Base-by-base conservation (phyloP, 2,797 vertebrate species). In the Remorina albescens region DNA sequence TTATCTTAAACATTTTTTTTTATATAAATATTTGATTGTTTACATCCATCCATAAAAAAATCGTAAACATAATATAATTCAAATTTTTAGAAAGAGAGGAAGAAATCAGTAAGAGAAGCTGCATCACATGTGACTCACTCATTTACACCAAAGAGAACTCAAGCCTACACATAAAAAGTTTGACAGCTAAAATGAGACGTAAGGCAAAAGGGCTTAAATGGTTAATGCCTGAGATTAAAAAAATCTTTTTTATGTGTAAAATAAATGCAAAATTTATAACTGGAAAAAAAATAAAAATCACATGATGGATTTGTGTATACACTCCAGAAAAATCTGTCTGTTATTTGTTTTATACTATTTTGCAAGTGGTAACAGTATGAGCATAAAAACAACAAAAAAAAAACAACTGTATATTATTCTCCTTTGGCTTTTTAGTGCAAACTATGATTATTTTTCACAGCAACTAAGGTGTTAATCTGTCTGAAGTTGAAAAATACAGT, bases 141-240 rank as follows among this genome's bases (percentile, higher is more conserved):
- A 65, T 36, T 71, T 19, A 67, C 50, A 82, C 61, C 32, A 39
- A 64, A 62, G 21, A 53, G 39, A 76, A 70, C 12, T 54, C 56
- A 82, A 70, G 78, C 51, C 41, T 16, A 41, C 28, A 50, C 37
- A 30, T 12, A 50, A 64, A 63, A 50, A 64, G 15, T 12, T 44
- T 5, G 42, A 15, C 12, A 10, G 64, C 62, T 72, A 49, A 74
- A 78, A 82, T 16, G 51, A 75, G 55, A 66, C 55, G 30, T 64
- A 71, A 81, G 76, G 74, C 78, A 83, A 74, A 80, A 60, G 83
- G 71, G 70, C 74, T 67, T 57, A 42, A 46, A 74, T 53, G 58
- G 50, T 65, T 67, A 84, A 79, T 23, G 85, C 86, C 88, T 87
- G 81, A 89, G 88, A 71, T 82, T 74, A 36, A 76, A n/a, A 82